Evolutionary conservation across 2,888 invertebrate genomes (phyloP).

Genomic region (Hymenopus coronatus): DNA sequence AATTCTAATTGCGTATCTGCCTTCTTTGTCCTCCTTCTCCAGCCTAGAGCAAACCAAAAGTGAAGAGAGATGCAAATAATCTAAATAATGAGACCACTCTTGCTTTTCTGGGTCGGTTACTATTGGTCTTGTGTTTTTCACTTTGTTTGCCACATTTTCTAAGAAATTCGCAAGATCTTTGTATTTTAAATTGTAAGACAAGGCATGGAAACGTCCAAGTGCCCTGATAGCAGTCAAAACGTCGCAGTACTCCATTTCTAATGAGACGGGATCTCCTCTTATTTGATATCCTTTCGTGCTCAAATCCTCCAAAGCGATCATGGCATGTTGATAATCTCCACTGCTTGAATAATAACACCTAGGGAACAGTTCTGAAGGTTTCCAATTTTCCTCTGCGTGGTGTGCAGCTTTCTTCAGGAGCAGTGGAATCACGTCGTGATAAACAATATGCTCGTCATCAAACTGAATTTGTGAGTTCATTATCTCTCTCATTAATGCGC

Average conservation of each 20-base stretch:
- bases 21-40: not conserved
- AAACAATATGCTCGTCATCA: not conserved
- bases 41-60: not conserved
- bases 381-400: not conserved
- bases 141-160: not conserved
- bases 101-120: not conserved
- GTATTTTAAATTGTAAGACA: conserved; percentile 37
- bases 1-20: conserved; percentile 26
- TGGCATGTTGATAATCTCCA: not conserved
- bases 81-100: not conserved
- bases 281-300: not conserved
- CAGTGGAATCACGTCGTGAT: not conserved
- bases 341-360: not conserved
- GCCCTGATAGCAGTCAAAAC: conserved; percentile 35
- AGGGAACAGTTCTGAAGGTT: not conserved
- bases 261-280: not conserved
- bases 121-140: not conserved
- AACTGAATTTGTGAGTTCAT: not conserved
- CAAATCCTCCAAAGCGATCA: not conserved
- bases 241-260: conserved; percentile 39
- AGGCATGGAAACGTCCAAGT: conserved; percentile 41
- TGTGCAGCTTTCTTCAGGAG: not conserved
- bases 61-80: not conserved
- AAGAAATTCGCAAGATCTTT: not conserved
- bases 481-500: not conserved